A percentile compares a stretch with the other conserved stretches of the same genome.
phyloP scores from a whole-genome alignment of 1,140 invertebrate genomes.

The Lucilia cuprina region DNA sequence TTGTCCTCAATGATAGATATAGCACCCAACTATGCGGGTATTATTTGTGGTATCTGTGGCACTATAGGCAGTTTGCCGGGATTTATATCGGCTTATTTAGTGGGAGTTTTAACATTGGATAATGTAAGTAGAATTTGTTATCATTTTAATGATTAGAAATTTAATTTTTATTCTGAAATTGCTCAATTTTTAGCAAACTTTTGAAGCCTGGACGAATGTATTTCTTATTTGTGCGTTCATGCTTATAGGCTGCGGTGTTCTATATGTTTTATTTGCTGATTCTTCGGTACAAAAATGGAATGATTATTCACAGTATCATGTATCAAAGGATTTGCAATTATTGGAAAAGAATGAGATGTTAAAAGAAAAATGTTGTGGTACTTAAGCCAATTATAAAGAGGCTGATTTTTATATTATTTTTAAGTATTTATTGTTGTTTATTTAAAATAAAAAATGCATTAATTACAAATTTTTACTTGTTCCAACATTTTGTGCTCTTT shows the following conservation, averaged over 20 bases:
- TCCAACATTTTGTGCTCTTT: too few relatives aligned
- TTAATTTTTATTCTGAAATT: background rate
- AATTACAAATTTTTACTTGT: too few relatives aligned
- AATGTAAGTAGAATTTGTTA: conserved; percentile 65
- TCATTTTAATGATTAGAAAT: background rate
- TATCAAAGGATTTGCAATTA: background rate
- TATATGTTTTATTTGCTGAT: conserved; percentile 3
- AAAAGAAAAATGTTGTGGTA: background rate
- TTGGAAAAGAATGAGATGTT: background rate
- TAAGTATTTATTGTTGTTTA: too few relatives aligned
- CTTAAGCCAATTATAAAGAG: too few relatives aligned
- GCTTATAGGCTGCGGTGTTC: background rate
- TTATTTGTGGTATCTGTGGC: conserved; percentile 68
- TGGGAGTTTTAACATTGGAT: conserved; percentile 68
- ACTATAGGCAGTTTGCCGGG: conserved; percentile 65
- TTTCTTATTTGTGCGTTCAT: background rate
- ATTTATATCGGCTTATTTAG: conserved; percentile 69
- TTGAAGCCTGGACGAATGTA: conserved; percentile 4
- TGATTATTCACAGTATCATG: background rate
- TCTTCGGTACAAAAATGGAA: conserved; percentile 17
- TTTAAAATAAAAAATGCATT: too few relatives aligned
- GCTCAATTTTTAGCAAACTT: background rate
- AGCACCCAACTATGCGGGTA: conserved; percentile 72
- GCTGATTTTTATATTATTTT: too few relatives aligned
- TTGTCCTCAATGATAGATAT: conserved; percentile 71